Percentiles rank a stretch among this genome's conserved stretches.
Evolutionary conservation across 2,797 vertebrate genomes (phyloP).

Genomic region (Acanthurus tractus): DNA sequence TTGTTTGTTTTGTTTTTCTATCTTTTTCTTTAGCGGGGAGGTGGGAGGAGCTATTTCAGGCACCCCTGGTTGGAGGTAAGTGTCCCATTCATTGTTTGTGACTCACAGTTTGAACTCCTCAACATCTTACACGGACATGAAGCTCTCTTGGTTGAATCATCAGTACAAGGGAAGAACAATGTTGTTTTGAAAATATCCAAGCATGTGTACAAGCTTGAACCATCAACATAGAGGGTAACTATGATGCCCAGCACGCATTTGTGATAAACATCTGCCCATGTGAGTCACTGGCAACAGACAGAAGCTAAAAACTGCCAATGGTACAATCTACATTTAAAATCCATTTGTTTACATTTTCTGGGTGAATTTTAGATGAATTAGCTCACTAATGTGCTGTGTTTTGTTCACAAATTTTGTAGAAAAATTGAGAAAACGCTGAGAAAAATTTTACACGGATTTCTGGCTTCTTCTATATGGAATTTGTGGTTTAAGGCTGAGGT

Average conservation of each 20-base stretch:
- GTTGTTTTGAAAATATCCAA: neutral
- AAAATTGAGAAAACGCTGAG: neutral
- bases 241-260: neutral
- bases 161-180: neutral
- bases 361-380: neutral
- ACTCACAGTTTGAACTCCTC: conserved; percentile 17
- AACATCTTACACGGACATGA: neutral
- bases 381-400: neutral
- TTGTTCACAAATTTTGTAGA: neutral
- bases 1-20: too few species aligned
- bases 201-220: neutral
- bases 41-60: too few species aligned
- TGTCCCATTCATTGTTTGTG: neutral
- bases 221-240: neutral
- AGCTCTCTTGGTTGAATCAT: conserved; percentile 24
- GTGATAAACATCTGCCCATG: neutral
- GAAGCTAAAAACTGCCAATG: neutral
- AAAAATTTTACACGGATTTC: neutral
- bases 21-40: too few species aligned
- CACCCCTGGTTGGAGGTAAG: too few species aligned
- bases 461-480: neutral
- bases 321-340: neutral
- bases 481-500: too few species aligned
- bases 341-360: neutral
- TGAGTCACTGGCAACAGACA: neutral